A percentile compares a stretch with the other conserved stretches of the same genome.
These are phyloP conservation scores for Hermatobates lingyangjiaoensis DNA, from an alignment of 1,140 invertebrate genomes.

Conservation along the genomic window DNA sequence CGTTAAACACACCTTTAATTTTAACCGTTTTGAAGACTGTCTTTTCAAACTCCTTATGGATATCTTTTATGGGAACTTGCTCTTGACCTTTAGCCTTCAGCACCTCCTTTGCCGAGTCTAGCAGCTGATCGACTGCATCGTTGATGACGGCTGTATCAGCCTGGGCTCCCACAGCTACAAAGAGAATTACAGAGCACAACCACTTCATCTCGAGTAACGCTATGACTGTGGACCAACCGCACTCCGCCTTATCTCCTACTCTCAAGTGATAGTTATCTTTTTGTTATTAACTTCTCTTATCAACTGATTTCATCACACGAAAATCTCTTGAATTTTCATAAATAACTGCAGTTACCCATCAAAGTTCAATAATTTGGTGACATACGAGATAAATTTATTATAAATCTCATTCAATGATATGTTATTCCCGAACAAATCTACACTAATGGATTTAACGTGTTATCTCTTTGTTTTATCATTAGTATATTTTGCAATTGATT, in stretches of 20 bases:
- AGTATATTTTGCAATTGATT: no score
- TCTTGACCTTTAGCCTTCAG: conserved; percentile 4
- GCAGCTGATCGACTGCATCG: conserved; percentile 8
- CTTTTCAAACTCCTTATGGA: conserved; percentile 6
- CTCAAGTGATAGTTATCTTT: no score
- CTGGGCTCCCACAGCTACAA: not conserved
- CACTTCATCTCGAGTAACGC: not conserved
- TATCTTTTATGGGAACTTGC: conserved; percentile 1
- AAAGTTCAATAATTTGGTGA: no score
- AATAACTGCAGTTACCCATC: no score
- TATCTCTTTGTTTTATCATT: no score
- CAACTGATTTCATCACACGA: no score
- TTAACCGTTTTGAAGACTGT: conserved; percentile 4
- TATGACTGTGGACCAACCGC: not conserved
- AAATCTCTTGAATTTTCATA: no score
- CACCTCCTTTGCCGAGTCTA: conserved; percentile 3
- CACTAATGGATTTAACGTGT: no score
- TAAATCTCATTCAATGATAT: no score
- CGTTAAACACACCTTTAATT: conserved; percentile 4
- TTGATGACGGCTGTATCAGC: conserved; percentile 3
- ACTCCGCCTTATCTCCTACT: not conserved
- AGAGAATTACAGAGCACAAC: not conserved
- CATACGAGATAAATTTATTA: no score
- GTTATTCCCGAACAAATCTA: no score
- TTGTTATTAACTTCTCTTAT: no score